phyloP scores from a whole-genome alignment of 1,140 invertebrate genomes.

The Cryptotermes secundus region DNA sequence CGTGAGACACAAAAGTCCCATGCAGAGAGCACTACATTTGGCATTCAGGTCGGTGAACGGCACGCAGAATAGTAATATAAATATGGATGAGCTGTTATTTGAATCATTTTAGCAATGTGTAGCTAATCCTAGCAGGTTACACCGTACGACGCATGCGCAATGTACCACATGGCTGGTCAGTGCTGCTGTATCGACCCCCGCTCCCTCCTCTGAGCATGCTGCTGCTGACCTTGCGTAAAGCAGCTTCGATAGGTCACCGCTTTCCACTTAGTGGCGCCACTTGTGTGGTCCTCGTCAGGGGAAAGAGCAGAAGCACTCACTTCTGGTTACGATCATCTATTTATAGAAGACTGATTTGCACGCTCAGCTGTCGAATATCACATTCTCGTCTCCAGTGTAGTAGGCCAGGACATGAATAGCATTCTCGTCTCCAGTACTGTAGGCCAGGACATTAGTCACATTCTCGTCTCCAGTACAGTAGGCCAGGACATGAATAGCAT shows the following conservation, averaged over 20 bases:
- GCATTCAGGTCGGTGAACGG: too few relatives aligned
- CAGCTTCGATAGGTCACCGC: background rate
- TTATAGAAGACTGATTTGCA: background rate
- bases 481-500: too few relatives aligned
- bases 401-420: too few relatives aligned
- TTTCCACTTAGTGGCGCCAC: background rate
- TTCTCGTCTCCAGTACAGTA: too few relatives aligned
- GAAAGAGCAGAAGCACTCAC: background rate
- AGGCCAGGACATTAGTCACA: too few relatives aligned
- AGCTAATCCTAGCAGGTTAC: too few relatives aligned
- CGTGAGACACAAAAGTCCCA: too few relatives aligned
- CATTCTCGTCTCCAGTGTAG: background rate
- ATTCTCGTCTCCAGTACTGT: too few relatives aligned
- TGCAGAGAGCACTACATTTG: too few relatives aligned
- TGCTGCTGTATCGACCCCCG: constrained; percentile 17
- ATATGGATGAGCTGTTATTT: too few relatives aligned
- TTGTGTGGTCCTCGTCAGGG: background rate
- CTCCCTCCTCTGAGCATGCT: background rate
- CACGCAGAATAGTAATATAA: too few relatives aligned
- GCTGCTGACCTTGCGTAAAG: background rate
- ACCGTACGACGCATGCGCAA: background rate
- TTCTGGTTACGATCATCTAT: background rate
- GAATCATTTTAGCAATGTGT: too few relatives aligned
- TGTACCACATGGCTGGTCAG: background rate
- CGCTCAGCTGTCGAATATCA: background rate